phyloP scores from a whole-genome alignment of 2,113 vertebrate species.

The Malurus alboscapulatus region DNA sequence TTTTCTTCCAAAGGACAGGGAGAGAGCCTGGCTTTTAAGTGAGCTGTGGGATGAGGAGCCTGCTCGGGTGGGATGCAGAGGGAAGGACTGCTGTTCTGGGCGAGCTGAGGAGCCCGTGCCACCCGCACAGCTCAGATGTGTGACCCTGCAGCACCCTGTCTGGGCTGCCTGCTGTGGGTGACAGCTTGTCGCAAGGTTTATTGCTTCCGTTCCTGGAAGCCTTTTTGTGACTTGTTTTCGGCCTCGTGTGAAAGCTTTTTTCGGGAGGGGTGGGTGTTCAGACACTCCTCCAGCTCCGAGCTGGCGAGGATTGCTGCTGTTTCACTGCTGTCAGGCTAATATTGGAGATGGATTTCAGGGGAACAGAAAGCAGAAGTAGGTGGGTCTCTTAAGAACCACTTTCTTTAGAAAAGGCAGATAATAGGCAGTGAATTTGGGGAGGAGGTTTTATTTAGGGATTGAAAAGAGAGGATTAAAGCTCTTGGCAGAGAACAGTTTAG shows the following conservation, averaged over 20 bases:
- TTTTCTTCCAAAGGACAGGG: not conserved
- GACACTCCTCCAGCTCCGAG: not conserved
- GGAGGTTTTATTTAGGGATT: slow-evolving; percentile 20
- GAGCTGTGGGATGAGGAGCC: not conserved
- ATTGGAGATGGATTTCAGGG: not conserved
- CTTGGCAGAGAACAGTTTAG: not conserved
- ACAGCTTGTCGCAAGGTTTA: not conserved
- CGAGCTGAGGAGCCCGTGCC: not conserved
- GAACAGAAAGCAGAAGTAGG: not conserved
- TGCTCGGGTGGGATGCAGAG: accelerated
- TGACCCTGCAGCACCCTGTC: not conserved
- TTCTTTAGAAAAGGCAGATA: slow-evolving; percentile 21
- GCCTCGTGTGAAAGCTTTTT: not conserved
- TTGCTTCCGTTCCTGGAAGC: not conserved
- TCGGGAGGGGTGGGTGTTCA: not conserved
- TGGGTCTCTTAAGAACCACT: not conserved
- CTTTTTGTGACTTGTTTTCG: not conserved
- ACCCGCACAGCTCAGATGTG: accelerated
- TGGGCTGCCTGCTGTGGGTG: not conserved
- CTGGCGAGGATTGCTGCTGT: not conserved
- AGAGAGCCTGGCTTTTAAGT: not conserved
- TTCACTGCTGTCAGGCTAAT: not conserved
- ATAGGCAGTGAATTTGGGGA: not conserved
- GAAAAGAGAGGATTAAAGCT: slow-evolving; percentile 15
- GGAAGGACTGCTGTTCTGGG: not conserved